These are phyloP conservation scores for Drosophila malerkotliana DNA, from an alignment of 1,140 invertebrate species.

Conservation along the genomic window DNA sequence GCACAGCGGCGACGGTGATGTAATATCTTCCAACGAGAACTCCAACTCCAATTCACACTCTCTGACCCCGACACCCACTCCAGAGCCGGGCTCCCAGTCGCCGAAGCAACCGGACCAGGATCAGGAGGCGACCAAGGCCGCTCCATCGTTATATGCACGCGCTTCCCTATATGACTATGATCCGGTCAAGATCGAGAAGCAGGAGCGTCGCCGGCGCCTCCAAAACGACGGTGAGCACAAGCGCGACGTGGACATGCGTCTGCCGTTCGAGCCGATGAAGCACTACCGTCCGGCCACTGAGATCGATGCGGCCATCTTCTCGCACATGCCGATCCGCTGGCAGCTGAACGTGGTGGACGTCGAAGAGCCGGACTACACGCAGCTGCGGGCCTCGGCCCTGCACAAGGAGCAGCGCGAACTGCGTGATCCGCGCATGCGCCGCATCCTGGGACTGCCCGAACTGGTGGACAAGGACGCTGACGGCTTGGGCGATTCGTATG, in stretches of 20 bases:
- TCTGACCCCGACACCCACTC: conserved; percentile 62
- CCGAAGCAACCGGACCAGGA: conserved; percentile 31
- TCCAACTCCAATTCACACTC: conserved; percentile 70
- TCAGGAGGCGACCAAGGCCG: not conserved
- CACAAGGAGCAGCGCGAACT: conserved; percentile 87
- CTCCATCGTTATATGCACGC: conserved; percentile 50
- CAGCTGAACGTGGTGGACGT: conserved; percentile 87
- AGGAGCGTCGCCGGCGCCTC: conserved; percentile 51
- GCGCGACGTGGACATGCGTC: conserved; percentile 89
- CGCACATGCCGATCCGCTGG: conserved; percentile 90
- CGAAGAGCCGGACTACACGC: conserved; percentile 89
- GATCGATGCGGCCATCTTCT: conserved; percentile 91
- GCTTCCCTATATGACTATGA: conserved; percentile 72
- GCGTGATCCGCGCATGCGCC: conserved; percentile 89
- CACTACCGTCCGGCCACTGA: conserved; percentile 92
- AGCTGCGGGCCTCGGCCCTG: conserved; percentile 87
- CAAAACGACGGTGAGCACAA: conserved; percentile 7
- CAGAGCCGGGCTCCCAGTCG: conserved; percentile 67
- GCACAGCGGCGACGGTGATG: conserved; percentile 46
- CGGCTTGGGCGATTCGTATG: not conserved
- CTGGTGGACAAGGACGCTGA: conserved; percentile 9
- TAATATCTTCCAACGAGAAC: conserved; percentile 28
- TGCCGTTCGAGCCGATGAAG: conserved; percentile 91
- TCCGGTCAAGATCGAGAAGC: conserved; percentile 32
- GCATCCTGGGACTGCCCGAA: conserved; percentile 87